phyloP scores from a whole-genome alignment of 2,888 invertebrate genomes.

The Drosophila koepferae region DNA sequence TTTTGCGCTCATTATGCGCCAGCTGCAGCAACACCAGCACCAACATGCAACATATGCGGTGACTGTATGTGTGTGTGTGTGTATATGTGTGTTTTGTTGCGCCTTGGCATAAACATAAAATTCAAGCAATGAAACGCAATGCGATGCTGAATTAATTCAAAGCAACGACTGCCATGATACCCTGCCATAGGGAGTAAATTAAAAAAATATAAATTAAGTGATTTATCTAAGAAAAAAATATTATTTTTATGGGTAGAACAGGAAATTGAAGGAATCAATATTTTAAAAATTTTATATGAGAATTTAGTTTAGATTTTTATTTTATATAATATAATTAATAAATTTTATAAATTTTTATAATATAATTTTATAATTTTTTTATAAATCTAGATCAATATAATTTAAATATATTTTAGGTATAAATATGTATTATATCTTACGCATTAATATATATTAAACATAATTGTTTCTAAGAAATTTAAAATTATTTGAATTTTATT shows the following conservation, averaged over 20 bases:
- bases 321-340: too few relatives aligned
- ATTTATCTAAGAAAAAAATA: not conserved
- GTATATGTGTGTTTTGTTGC: slow-evolving; percentile 61
- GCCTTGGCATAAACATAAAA: slow-evolving; percentile 61
- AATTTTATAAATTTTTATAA: too few relatives aligned
- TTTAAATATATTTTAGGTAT: too few relatives aligned
- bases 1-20: slow-evolving; percentile 79
- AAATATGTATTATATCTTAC: too few relatives aligned
- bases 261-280: too few relatives aligned
- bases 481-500: too few relatives aligned
- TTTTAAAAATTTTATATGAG: too few relatives aligned
- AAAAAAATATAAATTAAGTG: not conserved
- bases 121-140: slow-evolving; percentile 41
- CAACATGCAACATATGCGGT: slow-evolving; percentile 31
- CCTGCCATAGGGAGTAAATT: not conserved
- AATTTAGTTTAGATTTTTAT: too few relatives aligned
- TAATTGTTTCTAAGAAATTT: too few relatives aligned
- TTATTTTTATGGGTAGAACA: not conserved
- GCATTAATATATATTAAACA: too few relatives aligned
- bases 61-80: slow-evolving; percentile 38
- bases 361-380: too few relatives aligned
- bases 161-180: slow-evolving; percentile 26
- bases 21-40: slow-evolving; percentile 62
- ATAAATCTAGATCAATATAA: too few relatives aligned
- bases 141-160: slow-evolving; percentile 8